These are phyloP conservation scores for Cygnus atratus DNA, from an alignment of 2,113 vertebrate genomes.

Conservation along the genomic window DNA sequence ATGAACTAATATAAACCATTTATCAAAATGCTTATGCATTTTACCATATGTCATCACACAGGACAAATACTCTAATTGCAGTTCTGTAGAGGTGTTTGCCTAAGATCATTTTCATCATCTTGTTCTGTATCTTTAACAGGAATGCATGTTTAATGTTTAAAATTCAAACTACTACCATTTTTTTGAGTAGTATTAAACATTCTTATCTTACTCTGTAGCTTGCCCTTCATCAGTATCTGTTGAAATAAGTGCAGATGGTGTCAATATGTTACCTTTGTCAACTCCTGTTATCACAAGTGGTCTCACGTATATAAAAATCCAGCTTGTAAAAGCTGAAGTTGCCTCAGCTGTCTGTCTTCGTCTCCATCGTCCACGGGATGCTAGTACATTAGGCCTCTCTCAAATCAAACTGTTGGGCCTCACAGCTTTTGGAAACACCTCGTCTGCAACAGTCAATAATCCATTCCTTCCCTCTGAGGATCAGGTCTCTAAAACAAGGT, in stretches of 20 bases:
- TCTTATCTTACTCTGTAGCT: slow-evolving; percentile 74
- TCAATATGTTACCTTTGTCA: slow-evolving; percentile 97
- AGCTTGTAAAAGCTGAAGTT: slow-evolving; percentile 96
- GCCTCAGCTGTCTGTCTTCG: slow-evolving; percentile 95
- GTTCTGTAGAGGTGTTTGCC: not conserved
- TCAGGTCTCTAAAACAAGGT: slow-evolving; percentile 99
- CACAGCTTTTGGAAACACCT: slow-evolving; percentile 96
- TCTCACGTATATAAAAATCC: slow-evolving; percentile 98
- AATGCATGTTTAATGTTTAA: not conserved
- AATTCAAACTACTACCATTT: not conserved
- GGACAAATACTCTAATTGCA: not conserved
- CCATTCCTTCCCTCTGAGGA: slow-evolving; percentile 98
- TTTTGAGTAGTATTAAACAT: not conserved
- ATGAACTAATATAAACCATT: not conserved
- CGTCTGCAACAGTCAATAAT: slow-evolving; percentile 97
- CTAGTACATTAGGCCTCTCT: slow-evolving; percentile 94
- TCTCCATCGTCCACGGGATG: slow-evolving; percentile 94
- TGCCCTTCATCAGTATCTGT: slow-evolving; percentile 97
- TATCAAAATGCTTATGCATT: not conserved
- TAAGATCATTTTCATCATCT: not conserved
- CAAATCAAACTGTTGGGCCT: slow-evolving; percentile 97
- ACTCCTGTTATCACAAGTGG: slow-evolving; percentile 95
- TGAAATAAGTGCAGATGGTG: slow-evolving; percentile 96
- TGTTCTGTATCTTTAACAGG: not conserved
- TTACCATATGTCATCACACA: fast-evolving